A percentile compares a stretch with the other conserved stretches of the same genome.
These are phyloP conservation scores for Clarias fuscus DNA, from an alignment of 2,797 vertebrate genomes.

Conservation along the genomic window DNA sequence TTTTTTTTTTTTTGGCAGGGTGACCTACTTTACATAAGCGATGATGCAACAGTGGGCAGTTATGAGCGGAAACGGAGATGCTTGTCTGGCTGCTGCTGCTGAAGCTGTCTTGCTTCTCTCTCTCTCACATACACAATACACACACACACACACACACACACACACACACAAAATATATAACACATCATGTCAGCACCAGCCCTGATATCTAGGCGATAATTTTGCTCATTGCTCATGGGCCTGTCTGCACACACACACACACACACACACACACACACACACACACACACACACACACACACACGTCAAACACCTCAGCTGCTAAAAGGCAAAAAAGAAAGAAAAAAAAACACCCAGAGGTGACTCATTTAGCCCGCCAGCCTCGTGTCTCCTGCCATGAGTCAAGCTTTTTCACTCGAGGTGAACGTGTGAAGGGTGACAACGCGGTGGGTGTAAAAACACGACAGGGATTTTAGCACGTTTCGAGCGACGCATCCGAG, in stretches of 20 bases:
- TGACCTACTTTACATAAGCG: constrained; percentile 74
- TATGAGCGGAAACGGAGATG: not conserved
- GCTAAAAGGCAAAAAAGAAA: not conserved
- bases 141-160: not conserved
- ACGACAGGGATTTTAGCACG: not conserved
- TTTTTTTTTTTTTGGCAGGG: constrained; percentile 11
- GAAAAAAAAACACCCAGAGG: not conserved
- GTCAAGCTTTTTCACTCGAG: constrained; percentile 2
- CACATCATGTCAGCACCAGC: not conserved
- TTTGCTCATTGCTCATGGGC: not conserved
- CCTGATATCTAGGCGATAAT: constrained; percentile 13
- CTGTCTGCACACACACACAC: not conserved
- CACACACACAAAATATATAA: not conserved
- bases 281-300: not conserved
- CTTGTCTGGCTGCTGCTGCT: not conserved
- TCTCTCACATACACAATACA: not conserved
- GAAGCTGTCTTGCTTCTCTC: not conserved
- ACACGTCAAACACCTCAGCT: not conserved
- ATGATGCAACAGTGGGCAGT: constrained; percentile 73
- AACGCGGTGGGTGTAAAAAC: not conserved
- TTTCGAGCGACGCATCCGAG: not conserved
- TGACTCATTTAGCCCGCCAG: not conserved
- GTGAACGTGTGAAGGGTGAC: not conserved
- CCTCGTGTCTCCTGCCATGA: not conserved
- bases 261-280: not conserved